Conservation (phyloP, 2,113 vertebrate genomes). For the Phaetusa simplex region DNA sequence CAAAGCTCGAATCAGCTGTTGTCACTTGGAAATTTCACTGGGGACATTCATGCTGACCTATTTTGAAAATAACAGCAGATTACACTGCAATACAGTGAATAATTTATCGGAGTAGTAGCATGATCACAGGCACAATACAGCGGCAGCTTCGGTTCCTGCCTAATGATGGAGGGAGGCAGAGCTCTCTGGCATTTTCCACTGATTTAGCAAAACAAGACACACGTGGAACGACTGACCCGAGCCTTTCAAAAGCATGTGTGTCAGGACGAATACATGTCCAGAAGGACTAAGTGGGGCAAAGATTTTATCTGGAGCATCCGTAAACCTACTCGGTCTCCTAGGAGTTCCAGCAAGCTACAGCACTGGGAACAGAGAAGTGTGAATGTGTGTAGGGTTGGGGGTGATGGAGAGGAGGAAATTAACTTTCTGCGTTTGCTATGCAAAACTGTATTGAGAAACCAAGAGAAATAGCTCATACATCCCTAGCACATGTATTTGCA, state of each 20-base stretch:
- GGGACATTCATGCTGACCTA: conserved; percentile 53
- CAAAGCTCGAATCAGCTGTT: conserved; percentile 25
- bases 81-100: conserved; percentile 65
- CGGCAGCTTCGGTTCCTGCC: conserved; percentile 45
- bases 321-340: not conserved
- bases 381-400: not conserved
- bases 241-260: conserved; percentile 34
- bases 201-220: conserved; percentile 71
- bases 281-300: conserved; percentile 28
- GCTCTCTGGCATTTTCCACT: conserved; percentile 68
- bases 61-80: conserved; percentile 71
- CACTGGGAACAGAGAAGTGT: not conserved
- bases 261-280: not conserved
- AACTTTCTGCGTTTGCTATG: conserved; percentile 18
- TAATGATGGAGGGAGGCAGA: conserved; percentile 55
- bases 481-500: not conserved
- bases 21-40: conserved; percentile 40
- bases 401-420: not conserved
- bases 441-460: not conserved
- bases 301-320: conserved; percentile 18
- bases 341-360: not conserved
- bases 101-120: conserved; percentile 70
- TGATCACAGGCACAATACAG: conserved; percentile 37
- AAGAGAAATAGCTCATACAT: not conserved
- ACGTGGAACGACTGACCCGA: not conserved